Percentiles rank a stretch among this genome's conserved stretches.
Conservation (phyloP, 2,113 vertebrate species). For the Coturnix japonica region DNA sequence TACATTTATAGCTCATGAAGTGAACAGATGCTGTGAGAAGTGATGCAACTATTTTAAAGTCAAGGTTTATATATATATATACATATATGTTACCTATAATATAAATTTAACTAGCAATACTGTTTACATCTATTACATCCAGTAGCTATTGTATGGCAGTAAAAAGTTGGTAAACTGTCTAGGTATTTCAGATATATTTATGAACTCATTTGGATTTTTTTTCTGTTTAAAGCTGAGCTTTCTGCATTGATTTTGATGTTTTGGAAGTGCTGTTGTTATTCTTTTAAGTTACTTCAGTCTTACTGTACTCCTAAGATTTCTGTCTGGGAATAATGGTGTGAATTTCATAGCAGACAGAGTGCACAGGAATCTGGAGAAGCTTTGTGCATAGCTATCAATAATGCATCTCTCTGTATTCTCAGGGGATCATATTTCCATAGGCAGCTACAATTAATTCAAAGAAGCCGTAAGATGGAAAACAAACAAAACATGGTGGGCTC, state of each 20-base stretch:
- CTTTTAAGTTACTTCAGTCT: not conserved
- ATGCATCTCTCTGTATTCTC: constrained; percentile 17
- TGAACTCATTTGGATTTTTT: not conserved
- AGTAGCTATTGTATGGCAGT: not conserved
- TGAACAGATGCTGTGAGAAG: not conserved
- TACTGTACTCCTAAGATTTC: not conserved
- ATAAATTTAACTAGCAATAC: not conserved
- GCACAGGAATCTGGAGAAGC: not conserved
- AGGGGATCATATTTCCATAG: constrained; percentile 8
- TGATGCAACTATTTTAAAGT: not conserved
- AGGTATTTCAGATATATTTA: not conserved
- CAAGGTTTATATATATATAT: not conserved
- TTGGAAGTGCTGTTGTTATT: not conserved
- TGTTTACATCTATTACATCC: not conserved
- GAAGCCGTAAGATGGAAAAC: not conserved
- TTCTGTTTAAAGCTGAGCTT: not conserved
- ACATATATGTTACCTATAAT: not conserved
- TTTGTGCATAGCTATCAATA: constrained; percentile 9
- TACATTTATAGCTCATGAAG: not conserved
- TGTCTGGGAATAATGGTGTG: not conserved
- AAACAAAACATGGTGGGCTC: not conserved
- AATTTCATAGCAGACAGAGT: not conserved
- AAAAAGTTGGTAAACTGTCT: not conserved
- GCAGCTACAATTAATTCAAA: constrained; percentile 22
- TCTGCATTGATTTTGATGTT: not conserved